These are phyloP conservation scores for Pycnonotus jocosus DNA, from an alignment of 2,113 vertebrate species.

Conservation along the genomic window DNA sequence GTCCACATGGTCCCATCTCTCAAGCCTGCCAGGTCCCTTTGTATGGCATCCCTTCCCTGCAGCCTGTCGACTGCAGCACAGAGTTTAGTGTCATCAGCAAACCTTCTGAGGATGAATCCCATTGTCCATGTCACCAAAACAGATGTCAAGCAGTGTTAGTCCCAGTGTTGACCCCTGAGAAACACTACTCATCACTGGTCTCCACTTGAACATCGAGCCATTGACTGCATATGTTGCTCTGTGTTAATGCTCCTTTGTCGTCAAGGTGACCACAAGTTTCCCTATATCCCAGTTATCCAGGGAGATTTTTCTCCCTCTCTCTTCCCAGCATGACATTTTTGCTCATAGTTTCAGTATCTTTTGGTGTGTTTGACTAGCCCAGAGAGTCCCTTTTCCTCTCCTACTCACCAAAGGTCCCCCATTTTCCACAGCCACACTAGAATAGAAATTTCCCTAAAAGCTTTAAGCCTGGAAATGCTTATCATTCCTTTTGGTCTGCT, in stretches of 20 bases:
- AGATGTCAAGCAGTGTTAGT: background rate
- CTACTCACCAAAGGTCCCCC: background rate
- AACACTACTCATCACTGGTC: background rate
- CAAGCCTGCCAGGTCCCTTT: background rate
- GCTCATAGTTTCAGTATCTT: background rate
- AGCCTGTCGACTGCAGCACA: background rate
- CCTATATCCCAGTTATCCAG: background rate
- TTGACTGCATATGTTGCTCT: background rate
- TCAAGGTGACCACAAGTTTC: background rate
- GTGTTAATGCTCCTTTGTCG: background rate
- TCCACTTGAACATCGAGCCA: background rate
- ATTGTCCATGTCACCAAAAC: background rate
- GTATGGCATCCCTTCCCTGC: background rate
- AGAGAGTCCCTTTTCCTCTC: background rate
- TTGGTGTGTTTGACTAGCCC: background rate
- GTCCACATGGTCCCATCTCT: background rate
- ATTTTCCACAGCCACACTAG: background rate
- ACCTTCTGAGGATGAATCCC: background rate
- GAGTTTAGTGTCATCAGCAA: background rate
- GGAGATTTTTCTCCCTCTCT: background rate
- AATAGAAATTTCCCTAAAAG: background rate
- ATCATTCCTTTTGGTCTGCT: background rate
- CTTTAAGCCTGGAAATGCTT: background rate
- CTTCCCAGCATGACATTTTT: background rate
- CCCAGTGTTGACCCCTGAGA: background rate